A percentile compares a stretch with the other conserved stretches of the same genome.
These are phyloP conservation scores for Stylophora pistillata DNA, from an alignment of 64 coral and sea anemone species.

Conservation along the genomic window DNA sequence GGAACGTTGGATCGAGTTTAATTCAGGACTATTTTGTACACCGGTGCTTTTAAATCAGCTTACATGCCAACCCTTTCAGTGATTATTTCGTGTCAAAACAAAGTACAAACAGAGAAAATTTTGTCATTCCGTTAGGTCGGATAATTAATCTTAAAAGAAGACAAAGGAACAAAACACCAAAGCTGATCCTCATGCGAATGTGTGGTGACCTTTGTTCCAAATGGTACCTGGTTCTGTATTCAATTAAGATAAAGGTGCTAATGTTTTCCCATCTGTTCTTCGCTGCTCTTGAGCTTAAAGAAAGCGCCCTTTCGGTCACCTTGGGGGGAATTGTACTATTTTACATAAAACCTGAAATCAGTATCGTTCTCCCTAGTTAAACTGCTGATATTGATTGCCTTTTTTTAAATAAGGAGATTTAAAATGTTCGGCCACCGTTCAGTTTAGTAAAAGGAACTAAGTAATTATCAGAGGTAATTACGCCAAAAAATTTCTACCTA, in stretches of 20 bases:
- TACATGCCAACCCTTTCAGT: no score
- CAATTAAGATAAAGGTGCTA: constrained; percentile 16
- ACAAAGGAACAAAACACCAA: neutral
- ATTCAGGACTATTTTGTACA: no score
- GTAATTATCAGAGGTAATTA: constrained; percentile 8
- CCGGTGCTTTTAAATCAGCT: no score
- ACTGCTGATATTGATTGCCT: neutral
- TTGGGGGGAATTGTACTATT: neutral
- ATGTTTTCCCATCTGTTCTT: constrained; percentile 32
- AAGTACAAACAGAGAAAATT: neutral
- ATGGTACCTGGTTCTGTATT: constrained; percentile 17
- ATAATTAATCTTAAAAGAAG: neutral
- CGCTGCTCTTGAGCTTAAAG: neutral
- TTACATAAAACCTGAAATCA: neutral
- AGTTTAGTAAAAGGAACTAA: neutral
- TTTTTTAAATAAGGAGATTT: neutral
- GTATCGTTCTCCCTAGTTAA: neutral
- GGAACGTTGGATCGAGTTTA: no score
- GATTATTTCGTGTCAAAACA: no score
- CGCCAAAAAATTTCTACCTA: neutral
- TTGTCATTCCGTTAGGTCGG: neutral
- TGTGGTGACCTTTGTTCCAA: constrained; percentile 13
- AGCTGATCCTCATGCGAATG: neutral
- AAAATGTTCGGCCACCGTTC: neutral
- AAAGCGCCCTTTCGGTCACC: neutral